A percentile compares a stretch with the other conserved stretches of the same genome.
phyloP scores from a whole-genome alignment of 2,113 vertebrate species.

The Rhagologus leucostigma region DNA sequence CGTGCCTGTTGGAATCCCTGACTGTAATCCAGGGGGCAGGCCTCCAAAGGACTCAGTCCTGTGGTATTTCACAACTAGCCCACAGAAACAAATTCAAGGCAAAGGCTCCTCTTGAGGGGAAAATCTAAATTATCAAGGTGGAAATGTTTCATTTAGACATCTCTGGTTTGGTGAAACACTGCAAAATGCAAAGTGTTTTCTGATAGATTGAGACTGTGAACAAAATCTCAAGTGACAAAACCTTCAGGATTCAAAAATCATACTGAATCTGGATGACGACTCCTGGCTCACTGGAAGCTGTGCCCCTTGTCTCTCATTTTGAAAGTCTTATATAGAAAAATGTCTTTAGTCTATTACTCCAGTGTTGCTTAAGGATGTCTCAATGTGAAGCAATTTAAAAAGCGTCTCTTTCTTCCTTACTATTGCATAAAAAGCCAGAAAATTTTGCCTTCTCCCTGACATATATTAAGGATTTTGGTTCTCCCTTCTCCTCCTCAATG shows the following conservation, averaged over 20 bases:
- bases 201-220: background rate
- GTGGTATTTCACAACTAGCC: background rate
- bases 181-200: background rate
- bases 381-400: background rate
- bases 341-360: background rate
- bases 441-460: background rate
- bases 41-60: background rate
- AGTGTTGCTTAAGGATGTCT: background rate
- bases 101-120: background rate
- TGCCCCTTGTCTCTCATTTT: background rate
- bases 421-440: background rate
- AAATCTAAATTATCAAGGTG: background rate
- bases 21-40: background rate
- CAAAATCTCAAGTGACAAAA: background rate
- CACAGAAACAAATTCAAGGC: background rate
- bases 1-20: background rate
- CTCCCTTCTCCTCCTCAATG: background rate
- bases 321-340: background rate
- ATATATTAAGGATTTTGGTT: background rate
- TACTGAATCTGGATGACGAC: background rate
- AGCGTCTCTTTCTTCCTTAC: background rate
- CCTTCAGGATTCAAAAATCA: background rate
- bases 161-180: background rate
- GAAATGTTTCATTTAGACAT: background rate
- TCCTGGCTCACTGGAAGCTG: background rate